Evolutionary conservation across 2,888 invertebrate species (phyloP), one percentile per base, ranked within the genome.

Genomic region (Entomobrya multifasciata): DNA sequence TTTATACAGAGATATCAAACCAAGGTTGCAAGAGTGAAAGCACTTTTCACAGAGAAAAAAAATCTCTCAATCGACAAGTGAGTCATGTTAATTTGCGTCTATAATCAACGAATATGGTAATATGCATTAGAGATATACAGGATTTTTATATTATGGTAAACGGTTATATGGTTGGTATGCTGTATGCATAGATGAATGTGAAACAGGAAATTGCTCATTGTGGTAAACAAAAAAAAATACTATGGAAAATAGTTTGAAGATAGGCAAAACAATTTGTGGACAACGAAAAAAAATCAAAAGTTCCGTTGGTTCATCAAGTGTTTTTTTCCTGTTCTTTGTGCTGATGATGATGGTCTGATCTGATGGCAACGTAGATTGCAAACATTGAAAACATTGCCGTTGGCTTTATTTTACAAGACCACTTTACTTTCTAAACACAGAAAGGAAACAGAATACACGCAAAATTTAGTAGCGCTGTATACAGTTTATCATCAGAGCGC

Each of bases 331-430:
- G 47, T 47, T 15, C 3, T n/a, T 47, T 47, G 47, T 47, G n/a
- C 11, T 27, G 5, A 8, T 57, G 13, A 15, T 47, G 11, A n/a
- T 60, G 10, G 11, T n/a, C 30, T 6, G 27, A 6, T 27, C 25
- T 6, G 13, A 27, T 25, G 60, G 1, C 27, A 17, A 20, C 20
- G 60, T 67, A 60, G 81, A 81, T 81, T 81, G 72, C 57, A 57
- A 55, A 57, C 72, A 60, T 44, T n/a, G n/a, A n/a, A n/a, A n/a
- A n/a, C n/a, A n/a, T n/a, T n/a, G n/a, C n/a, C n/a, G n/a, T n/a
- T n/a, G n/a, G n/a, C n/a, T n/a, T n/a, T n/a, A n/a, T n/a, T n/a
- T n/a, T n/a, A n/a, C n/a, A n/a, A n/a, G n/a, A n/a, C n/a, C n/a
- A n/a, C n/a, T n/a, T n/a, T n/a, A n/a, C n/a, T n/a, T n/a, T n/a